These are phyloP conservation scores for Monochamus saltuarius DNA, from an alignment of 1,140 invertebrate species.

Conservation along the genomic window DNA sequence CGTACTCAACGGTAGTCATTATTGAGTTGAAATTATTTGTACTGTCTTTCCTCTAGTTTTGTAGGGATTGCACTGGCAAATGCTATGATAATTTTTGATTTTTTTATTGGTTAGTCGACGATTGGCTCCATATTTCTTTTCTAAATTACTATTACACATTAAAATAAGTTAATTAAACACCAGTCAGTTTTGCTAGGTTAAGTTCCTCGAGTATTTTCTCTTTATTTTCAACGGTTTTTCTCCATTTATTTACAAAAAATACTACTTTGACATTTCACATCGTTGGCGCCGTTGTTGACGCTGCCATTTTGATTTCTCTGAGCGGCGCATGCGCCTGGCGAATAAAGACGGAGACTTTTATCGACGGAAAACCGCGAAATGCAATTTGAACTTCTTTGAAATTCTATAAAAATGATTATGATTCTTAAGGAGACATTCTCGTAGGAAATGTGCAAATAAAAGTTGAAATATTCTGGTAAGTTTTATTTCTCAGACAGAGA, in stretches of 20 bases:
- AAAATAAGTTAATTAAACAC: conserved; percentile 7
- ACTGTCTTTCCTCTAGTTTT: not conserved
- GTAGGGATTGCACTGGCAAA: not conserved
- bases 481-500: too few species aligned
- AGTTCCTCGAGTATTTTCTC: conserved; percentile 1
- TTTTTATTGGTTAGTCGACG: conserved; percentile 1
- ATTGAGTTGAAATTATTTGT: not conserved
- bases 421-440: not conserved
- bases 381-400: not conserved
- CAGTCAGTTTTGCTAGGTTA: not conserved
- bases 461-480: too few species aligned
- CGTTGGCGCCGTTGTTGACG: conserved; percentile 17
- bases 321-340: not conserved
- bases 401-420: not conserved
- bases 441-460: too few species aligned
- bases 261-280: conserved; percentile 14
- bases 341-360: not conserved
- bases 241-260: conserved; percentile 1
- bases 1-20: conserved; percentile 60
- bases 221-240: not conserved
- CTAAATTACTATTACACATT: conserved; percentile 2
- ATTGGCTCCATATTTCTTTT: not conserved
- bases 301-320: not conserved
- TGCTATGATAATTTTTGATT: not conserved
- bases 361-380: not conserved